Conservation (phyloP, 2,888 invertebrate genomes). For the Marasmarcha lunaedactyla region DNA sequence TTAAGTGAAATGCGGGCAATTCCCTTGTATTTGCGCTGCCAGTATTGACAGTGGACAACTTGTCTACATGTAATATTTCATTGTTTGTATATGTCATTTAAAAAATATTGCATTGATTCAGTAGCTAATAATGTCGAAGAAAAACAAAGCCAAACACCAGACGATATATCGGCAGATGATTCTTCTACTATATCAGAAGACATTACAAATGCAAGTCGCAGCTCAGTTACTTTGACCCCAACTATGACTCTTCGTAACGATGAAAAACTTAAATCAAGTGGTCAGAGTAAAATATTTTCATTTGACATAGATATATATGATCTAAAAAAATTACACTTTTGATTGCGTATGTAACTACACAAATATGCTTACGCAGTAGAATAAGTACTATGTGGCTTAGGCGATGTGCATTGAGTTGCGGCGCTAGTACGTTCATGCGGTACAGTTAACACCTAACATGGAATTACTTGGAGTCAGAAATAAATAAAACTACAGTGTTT, state of each 20-base stretch:
- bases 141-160: neutral
- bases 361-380: no score
- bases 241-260: neutral
- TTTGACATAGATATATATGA: conserved; percentile 2
- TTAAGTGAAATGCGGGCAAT: no score
- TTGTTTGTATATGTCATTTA: neutral
- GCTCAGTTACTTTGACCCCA: neutral
- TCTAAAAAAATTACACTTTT: conserved; percentile 3
- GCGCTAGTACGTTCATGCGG: no score
- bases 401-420: no score
- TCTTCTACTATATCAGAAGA: neutral
- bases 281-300: conserved; percentile 1
- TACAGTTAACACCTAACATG: no score
- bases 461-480: no score
- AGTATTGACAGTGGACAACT: no score
- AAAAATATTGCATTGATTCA: neutral
- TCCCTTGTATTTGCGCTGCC: no score
- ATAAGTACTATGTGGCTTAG: no score
- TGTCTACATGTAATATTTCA: no score
- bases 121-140: neutral
- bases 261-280: neutral
- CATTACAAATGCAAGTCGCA: neutral
- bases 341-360: no score
- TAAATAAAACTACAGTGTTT: no score
- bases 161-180: neutral